Percentiles rank a stretch among this genome's conserved stretches.
These are phyloP conservation scores for Sporophila hypoxantha DNA, from an alignment of 2,113 vertebrate species.

Conservation along the genomic window DNA sequence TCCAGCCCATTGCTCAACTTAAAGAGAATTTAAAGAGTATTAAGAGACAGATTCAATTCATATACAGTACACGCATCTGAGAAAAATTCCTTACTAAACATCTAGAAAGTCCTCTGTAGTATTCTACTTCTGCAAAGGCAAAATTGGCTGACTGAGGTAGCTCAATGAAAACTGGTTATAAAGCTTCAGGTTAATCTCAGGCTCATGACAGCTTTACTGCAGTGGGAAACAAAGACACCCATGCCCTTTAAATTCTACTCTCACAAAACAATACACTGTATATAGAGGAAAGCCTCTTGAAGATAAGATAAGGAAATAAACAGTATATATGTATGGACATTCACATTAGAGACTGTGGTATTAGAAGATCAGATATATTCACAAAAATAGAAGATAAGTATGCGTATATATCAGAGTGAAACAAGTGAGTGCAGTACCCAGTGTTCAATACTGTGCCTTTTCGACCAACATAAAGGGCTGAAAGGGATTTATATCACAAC, in stretches of 20 bases:
- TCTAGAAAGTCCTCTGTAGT: neutral
- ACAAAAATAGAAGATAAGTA: neutral
- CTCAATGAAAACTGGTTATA: neutral
- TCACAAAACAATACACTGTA: neutral
- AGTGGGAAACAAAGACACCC: neutral
- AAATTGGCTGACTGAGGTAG: neutral
- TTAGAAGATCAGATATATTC: neutral
- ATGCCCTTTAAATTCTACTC: neutral
- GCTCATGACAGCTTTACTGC: neutral
- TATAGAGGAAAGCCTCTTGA: neutral
- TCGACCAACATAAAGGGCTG: neutral
- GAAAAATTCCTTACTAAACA: neutral
- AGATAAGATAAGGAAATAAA: neutral
- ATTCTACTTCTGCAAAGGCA: neutral
- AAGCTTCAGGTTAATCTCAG: neutral
- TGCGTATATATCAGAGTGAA: rapidly evolving
- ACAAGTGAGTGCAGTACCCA: neutral
- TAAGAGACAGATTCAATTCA: neutral
- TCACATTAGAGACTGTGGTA: neutral
- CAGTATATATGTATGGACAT: neutral
- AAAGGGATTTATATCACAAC: neutral
- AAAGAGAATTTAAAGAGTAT: neutral
- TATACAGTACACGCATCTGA: neutral
- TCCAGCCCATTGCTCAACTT: neutral
- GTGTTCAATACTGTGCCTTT: neutral